Percentiles rank a stretch among this genome's conserved stretches.
Conservation (phyloP, 2,888 invertebrate species). For the Julus scandinavius region DNA sequence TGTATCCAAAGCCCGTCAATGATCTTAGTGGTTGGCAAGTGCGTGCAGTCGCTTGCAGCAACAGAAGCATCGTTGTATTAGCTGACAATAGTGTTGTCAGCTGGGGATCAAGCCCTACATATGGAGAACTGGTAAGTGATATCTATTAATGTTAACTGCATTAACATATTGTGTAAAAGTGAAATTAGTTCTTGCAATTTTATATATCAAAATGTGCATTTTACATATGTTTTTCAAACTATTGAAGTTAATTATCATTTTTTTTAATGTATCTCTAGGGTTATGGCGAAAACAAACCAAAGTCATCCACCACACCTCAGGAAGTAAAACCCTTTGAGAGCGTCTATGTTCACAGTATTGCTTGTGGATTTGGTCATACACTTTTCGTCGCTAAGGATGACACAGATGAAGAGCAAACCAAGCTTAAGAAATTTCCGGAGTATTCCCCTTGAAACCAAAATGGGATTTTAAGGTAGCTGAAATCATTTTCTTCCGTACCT, state of each 20-base stretch:
- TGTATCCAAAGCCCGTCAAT: slow-evolving; percentile 95
- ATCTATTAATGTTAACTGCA: neutral
- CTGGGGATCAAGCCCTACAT: slow-evolving; percentile 95
- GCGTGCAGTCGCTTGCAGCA: slow-evolving; percentile 82
- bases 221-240: too few relatives aligned
- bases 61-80: slow-evolving; percentile 81
- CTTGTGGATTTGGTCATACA: slow-evolving; percentile 89
- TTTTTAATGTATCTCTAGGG: slow-evolving; percentile 71
- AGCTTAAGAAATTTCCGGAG: slow-evolving; percentile 72
- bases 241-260: neutral
- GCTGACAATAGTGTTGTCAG: slow-evolving; percentile 91
- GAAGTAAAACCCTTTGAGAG: slow-evolving; percentile 80
- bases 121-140: slow-evolving; percentile 81
- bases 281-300: slow-evolving; percentile 83
- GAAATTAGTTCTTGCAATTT: too few relatives aligned
- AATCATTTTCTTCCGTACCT: slow-evolving; percentile 13
- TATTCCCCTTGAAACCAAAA: slow-evolving; percentile 63
- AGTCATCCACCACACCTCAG: slow-evolving; percentile 86
- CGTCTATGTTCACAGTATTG: slow-evolving; percentile 78
- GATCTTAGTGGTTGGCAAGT: slow-evolving; percentile 95
- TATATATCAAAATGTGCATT: too few relatives aligned
- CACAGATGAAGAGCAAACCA: slow-evolving; percentile 74
- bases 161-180: too few relatives aligned
- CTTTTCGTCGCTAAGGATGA: slow-evolving; percentile 76
- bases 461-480: neutral